Base-by-base conservation (phyloP, 2,113 vertebrate genomes). In the Pogona vitticeps region DNA sequence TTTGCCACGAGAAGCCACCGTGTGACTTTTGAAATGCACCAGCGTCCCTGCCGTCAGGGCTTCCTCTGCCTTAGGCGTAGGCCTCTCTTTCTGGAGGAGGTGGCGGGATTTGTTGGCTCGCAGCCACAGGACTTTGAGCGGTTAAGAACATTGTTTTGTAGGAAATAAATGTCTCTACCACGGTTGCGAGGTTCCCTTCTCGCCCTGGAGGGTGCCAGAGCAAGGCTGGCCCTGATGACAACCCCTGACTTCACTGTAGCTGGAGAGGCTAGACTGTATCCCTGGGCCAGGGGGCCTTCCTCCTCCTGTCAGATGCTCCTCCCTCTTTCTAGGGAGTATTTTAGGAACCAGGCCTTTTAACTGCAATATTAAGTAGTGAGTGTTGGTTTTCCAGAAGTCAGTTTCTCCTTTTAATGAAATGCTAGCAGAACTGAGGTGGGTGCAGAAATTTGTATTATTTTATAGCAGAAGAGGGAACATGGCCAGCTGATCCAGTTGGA, bases 351-450 rank as follows among this genome's bases (percentile, higher is more conserved):
- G 79, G 81, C 33, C 46, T 1, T 88, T 91, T 52, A 84, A 40
- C 78, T 84, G 38, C 86, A 21, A 68, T 88, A 23, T 90, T 89
- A 76, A 79, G 38, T 79, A 75, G 88, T 88, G 61, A 36, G 56
- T 18, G 31, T 13, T 85, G 75, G 71, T 88, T 68, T 82, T 88
- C 84, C 70, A 84, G 68, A 88, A 79, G 81, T 86, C 59, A 38
- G 58, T 28, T 79, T 21, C 12, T 65, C 91, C 93, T 93, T 94
- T 94, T 93, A 93, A 90, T 93, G 93, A 71, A 73, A 88, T 23
- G 26, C 17, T 83, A 70, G 76, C 91, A 71, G 67, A 61, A 46
- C 38, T n/a, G 23, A 56, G 23, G 87, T 86, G 89, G 42, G 36
- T 88, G 86, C 82, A 82, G 91, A 88, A 79, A 84, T 88, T 87